Base-by-base conservation (phyloP, 2,888 invertebrate species). In the Eilema griseolum region DNA sequence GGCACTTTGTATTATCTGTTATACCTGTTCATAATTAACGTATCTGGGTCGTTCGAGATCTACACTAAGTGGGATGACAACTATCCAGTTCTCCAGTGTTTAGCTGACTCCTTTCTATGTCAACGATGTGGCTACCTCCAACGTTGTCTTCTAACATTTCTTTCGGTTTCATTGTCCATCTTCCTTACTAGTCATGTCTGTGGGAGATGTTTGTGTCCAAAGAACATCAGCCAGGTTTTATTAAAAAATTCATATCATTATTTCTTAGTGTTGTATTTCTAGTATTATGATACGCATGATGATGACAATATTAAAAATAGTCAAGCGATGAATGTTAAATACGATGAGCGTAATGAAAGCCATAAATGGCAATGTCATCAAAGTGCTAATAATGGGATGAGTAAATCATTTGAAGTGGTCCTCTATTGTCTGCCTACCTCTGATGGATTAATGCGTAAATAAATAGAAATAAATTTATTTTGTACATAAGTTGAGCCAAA, bases 1-100 rank as follows among this genome's bases (percentile, higher is more conserved):
- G 52, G 52, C n/a, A 52, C 63, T 64, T 66, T 67, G 52, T 57
- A 63, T 62, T 64, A 56, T 56, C 66, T 41, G 57, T 66, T 61
- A 61, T 82, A 81, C 81, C 76, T 82, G 76, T 65, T 74, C 71
- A 46, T 74, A 61, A 69, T 41, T 62, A 76, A 73, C 56, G 52
- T 52, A 69, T 68, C 66, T 68, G 72, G 57, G 37, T 57, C 52
- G 24, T 20, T 16, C 12, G 16, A n/a, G 61, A 31, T 61, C 11
- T 28, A 46, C 24, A 68, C 57, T n/a, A 28, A 52, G 41, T 5
- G 41, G n/a, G 16, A 16, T 28, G 46, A 46, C 57, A 66, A 1
- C n/a, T 41, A 52, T 41, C 61, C 46, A 26, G 63, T 66, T 57
- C 26, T 59, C 33, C 66, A 37, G 33, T 24, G 33, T 26, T 59